Conservation (phyloP, 53 echinoderm and acorn worm species). For the Paracentrotus lividus region DNA sequence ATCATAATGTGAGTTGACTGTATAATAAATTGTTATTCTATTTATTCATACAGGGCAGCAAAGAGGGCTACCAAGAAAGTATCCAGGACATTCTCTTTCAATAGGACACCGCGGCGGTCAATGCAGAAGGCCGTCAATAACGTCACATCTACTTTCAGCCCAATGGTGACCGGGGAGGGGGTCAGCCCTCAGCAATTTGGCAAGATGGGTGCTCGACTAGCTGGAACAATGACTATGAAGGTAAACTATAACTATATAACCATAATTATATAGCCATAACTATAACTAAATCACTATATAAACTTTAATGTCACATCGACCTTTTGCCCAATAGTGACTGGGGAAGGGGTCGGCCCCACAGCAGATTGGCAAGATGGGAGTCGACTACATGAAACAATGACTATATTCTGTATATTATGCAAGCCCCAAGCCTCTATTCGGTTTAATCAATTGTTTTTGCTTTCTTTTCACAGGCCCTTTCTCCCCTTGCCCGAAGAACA, state of each 20-base stretch:
- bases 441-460: neutral
- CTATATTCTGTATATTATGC: no score
- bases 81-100: constrained; percentile 94
- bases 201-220: constrained; percentile 85
- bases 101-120: constrained; percentile 87
- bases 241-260: neutral
- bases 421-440: no score
- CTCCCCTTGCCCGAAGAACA: constrained; percentile 82
- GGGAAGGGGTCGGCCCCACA: no score
- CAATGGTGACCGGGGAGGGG: constrained; percentile 74
- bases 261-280: no score
- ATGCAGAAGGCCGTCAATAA: constrained; percentile 82
- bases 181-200: constrained; percentile 79
- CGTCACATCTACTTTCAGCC: constrained; percentile 81
- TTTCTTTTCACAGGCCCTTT: constrained; percentile 73
- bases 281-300: no score
- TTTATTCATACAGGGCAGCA: constrained; percentile 78
- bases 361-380: no score
- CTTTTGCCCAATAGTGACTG: no score
- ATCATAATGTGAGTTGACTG: no score
- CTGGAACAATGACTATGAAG: constrained; percentile 81
- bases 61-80: constrained; percentile 94
- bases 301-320: no score
- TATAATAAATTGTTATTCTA: neutral
- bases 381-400: no score